Conservation (phyloP, 2,888 invertebrate genomes). For the Cheilosia grossa region DNA sequence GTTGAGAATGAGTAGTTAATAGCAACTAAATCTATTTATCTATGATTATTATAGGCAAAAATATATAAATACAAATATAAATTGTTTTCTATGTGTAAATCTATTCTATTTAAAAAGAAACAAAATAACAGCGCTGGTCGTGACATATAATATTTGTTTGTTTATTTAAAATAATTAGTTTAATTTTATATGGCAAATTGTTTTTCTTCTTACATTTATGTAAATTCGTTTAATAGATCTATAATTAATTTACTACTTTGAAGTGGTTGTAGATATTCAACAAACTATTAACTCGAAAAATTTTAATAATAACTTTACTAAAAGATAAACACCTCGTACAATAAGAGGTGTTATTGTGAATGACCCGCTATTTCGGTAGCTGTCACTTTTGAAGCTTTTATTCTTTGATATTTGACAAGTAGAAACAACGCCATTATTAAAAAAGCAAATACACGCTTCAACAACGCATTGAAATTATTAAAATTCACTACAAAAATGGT, state of each 20-base stretch:
- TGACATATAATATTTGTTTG: slow-evolving; percentile 19
- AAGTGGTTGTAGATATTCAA: slow-evolving; percentile 63
- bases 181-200: slow-evolving; percentile 26
- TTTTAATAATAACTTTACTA: too few species aligned
- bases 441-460: too few species aligned
- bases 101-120: slow-evolving; percentile 25
- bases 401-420: too few species aligned
- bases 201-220: slow-evolving; percentile 18
- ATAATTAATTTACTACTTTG: slow-evolving; percentile 39
- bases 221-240: neutral
- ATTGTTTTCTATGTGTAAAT: slow-evolving; percentile 38
- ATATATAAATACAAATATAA: slow-evolving; percentile 31
- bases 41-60: slow-evolving; percentile 39
- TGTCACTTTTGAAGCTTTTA: too few species aligned
- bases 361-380: too few species aligned
- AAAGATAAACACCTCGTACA: too few species aligned
- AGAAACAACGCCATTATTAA: too few species aligned
- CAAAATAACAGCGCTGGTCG: slow-evolving; percentile 53
- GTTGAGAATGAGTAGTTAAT: too few species aligned
- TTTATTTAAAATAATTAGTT: slow-evolving; percentile 3
- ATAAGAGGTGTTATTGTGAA: too few species aligned
- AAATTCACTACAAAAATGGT: too few species aligned
- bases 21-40: slow-evolving; percentile 46
- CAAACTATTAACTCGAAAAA: slow-evolving; percentile 41
- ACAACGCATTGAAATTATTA: too few species aligned